Base-by-base conservation (phyloP, 2,113 vertebrate genomes). In the Catharus bicknelli region DNA sequence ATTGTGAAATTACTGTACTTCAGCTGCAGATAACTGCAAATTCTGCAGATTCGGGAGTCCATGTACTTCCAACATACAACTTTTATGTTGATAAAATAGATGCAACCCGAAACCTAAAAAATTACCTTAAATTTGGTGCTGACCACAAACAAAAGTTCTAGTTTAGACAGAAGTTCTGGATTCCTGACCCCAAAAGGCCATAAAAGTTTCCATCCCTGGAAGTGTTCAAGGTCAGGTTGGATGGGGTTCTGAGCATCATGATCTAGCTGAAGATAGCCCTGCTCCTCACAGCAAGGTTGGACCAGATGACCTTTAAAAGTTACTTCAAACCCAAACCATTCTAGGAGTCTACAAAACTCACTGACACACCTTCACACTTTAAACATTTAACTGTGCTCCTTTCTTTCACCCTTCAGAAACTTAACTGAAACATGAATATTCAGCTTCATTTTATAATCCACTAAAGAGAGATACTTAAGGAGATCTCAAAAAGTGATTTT, bases 241-340 rank as follows among this genome's bases (percentile, higher is more conserved):
- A 36, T 0, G 0, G 5, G 23, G 6, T 11, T 77, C 38, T 54
- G 32, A 54, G 10, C 10, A 25, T 26, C 25, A 40, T n/a, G 13
- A 32, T 69, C 18, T 55, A 29, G 11, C 19, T 50, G 30, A 75
- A 79, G 32, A 32, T 36, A 14, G 23, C 51, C 47, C 23, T 80
- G 11, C 26, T 38, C 11, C 12, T 2, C 22, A 18, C 10, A 86
- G 9, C 1, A 45, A 23, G 8, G 5, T 11, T 68, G 48, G 17
- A 38, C 20, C 20, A 48, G 10, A 30, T 10, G 15, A 27, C 4
- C 8, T 76, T 27, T 66, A 61, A 47, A 47, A 42, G 7, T 25
- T 16, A 13, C 7, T 68, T 78, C 38, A 16, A 73, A 42, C 13
- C 4, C 12, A 69, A 86, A 29, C 10, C 5, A n/a, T 38, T 26